Evolutionary conservation across 2,113 vertebrate species (phyloP).

Genomic region (Oncorhynchus nerka): DNA sequence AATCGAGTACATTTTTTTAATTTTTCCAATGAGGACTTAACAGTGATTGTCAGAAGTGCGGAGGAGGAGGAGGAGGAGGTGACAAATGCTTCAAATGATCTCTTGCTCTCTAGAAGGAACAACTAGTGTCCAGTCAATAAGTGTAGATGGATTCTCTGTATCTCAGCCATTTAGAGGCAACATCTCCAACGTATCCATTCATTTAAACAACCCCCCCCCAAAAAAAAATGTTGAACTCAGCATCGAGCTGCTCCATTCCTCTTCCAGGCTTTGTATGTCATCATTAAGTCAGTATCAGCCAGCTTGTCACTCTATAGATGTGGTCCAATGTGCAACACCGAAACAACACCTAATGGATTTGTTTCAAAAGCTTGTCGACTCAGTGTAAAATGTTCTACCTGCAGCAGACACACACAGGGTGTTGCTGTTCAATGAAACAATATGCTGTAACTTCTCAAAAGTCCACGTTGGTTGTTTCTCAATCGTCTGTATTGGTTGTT

Average conservation of each 20-base stretch:
- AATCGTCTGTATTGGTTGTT: no score
- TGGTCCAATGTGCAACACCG: not conserved
- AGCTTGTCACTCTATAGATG: not conserved
- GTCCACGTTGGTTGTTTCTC: no score
- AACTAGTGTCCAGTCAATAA: slow-evolving; percentile 14
- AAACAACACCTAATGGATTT: not conserved
- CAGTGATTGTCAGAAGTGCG: not conserved
- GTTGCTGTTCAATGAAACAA: no score
- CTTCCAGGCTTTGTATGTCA: not conserved
- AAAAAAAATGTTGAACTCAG: not conserved
- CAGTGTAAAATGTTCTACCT: no score
- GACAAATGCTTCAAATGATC: not conserved
- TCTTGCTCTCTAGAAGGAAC: slow-evolving; percentile 21
- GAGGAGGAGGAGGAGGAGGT: slow-evolving; percentile 12
- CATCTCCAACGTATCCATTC: slow-evolving; percentile 35
- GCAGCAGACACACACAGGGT: no score
- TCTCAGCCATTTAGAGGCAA: slow-evolving; percentile 37
- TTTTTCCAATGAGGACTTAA: not conserved
- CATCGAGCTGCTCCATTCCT: not conserved
- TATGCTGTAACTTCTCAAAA: no score
- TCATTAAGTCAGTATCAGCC: slow-evolving; percentile 6
- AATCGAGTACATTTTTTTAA: no score
- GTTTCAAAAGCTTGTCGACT: not conserved
- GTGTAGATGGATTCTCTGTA: slow-evolving; percentile 26
- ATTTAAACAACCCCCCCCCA: slow-evolving; percentile 10